Percentiles rank a stretch among this genome's conserved stretches.
Conservation (phyloP, 2,797 vertebrate genomes). For the Urosaurus nigricauda region DNA sequence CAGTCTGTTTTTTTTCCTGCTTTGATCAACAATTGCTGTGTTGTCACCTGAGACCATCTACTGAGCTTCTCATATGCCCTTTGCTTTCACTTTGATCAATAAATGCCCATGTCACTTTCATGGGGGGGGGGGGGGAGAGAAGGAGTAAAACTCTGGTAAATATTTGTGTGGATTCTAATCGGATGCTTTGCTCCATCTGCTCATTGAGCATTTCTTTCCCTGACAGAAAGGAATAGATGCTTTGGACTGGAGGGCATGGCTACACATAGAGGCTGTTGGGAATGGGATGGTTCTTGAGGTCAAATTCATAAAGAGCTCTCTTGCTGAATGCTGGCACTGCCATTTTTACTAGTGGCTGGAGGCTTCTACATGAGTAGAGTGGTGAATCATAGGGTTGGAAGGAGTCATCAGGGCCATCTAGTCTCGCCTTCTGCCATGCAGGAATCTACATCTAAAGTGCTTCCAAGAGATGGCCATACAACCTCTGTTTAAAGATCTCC, state of each 20-base stretch:
- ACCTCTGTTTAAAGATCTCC: too few species aligned
- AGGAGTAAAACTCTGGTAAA: neutral
- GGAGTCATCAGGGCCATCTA: too few species aligned
- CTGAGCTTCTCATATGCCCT: neutral
- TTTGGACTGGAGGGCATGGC: neutral
- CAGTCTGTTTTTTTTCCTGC: neutral
- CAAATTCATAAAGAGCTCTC: neutral
- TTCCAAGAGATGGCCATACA: too few species aligned
- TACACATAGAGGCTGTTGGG: too few species aligned
- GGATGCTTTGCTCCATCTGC: neutral
- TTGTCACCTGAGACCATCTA: neutral
- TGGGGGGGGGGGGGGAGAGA: too few species aligned
- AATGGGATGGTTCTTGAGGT: neutral
- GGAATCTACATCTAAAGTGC: too few species aligned
- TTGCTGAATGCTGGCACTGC: neutral
- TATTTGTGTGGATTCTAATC: neutral
- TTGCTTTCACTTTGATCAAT: constrained; percentile 9
- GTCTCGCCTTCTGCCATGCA: too few species aligned
- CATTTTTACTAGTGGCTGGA: neutral
- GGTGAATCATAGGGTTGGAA: too few species aligned
- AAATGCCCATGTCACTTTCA: neutral
- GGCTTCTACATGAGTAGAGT: too few species aligned
- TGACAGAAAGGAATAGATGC: neutral
- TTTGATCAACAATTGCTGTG: constrained; percentile 2
- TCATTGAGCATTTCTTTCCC: neutral